Base-by-base conservation (phyloP, 2,797 vertebrate genomes). In the Alectoris magna region DNA sequence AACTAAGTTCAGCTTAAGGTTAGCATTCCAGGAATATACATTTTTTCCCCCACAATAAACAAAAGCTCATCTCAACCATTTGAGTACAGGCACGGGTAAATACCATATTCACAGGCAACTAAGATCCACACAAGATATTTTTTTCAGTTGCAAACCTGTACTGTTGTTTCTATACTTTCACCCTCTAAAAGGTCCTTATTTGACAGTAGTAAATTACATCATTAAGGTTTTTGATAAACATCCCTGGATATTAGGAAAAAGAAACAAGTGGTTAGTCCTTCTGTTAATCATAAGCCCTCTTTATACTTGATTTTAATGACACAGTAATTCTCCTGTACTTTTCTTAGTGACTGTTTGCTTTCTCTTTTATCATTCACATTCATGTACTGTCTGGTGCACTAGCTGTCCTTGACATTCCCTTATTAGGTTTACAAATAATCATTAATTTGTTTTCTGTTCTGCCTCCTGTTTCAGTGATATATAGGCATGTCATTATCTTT, bases 371-470 rank as follows among this genome's bases (percentile, higher is more conserved):
- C 66, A 96, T 93, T 96, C 84, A 78, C 92, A 94, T 91, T 87
- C 86, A 63, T 84, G 60, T 48, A 74, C 55, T 88, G 43, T 23
- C 22, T 85, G 49, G 34, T 79, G 80, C 78, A 75, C 84, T 58
- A 87, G 70, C 72, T 93, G 92, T 92, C 94, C 96, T 96, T 96
- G 95, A 88, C 88, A 90, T 93, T 95, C 90, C 88, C 85, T 94
- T 96, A 94, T 95, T 93, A 95, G 90, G 64, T 96, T 97, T 96
- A 96, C 93, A 96, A 96, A 96, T 96, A 96, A 94, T 96, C 96
- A 95, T 96, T 96, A 96, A 96, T 96, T 97, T 96, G 75, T 89
- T 93, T 72, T 77, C 90, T 93, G 96, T 82, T 93, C 95, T 96
- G 92, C 90, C 90, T 93, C 94, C 93, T 93, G 84, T 96, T 97